Base-by-base conservation (phyloP, 2,888 invertebrate genomes). In the Ypsolopha scabrella region DNA sequence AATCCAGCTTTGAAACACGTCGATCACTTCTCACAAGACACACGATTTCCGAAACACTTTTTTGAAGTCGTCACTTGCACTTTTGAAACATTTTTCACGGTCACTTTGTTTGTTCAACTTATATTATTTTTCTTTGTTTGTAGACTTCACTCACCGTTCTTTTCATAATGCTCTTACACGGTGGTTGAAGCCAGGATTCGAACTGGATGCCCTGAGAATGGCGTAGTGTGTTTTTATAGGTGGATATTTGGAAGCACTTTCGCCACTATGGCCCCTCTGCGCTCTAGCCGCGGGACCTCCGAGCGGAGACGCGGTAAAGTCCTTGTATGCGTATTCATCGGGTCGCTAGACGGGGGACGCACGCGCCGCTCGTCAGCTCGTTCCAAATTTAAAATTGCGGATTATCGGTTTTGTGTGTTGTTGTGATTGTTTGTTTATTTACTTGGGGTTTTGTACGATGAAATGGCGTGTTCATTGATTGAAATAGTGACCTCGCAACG, bases 211-310 rank as follows among this genome's bases (percentile, higher is more conserved):
- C 60, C 62, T 67, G 60, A 60, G 64, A 60, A 61, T 65, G 59
- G 75, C 68, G 81, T 68, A 70, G 72, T 73, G 78, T 70, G 82
- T 81, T 79, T 86, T 80, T 86, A 86, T 86, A 86, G 80, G 77
- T 81, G 78, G 77, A 75, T 83, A 78, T 83, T 81, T 77, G 77
- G 80, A 68, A 67, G 72, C 70, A 85, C 85, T 86, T 86, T 86
- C 85, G 85, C 85, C 73, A 72, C 64, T 59, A 14, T 46, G 41
- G 67, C 80, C 85, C 82, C 81, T 74, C 73, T 79, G 70, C 60
- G 34, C 39, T 11, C 43, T 14, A 50, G 56, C 34, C 46, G 68
- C 68, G 70, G 74, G 77, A 73, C 59, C 68, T 62, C 61, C 60
- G 56, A 65, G 61, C 61, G 59, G 60, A 58, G 43, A 24, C 60